Evolutionary conservation across 1,140 invertebrate genomes (phyloP), one percentile per base, ranked within the genome.

Genomic region (Drosophila funebris): DNA sequence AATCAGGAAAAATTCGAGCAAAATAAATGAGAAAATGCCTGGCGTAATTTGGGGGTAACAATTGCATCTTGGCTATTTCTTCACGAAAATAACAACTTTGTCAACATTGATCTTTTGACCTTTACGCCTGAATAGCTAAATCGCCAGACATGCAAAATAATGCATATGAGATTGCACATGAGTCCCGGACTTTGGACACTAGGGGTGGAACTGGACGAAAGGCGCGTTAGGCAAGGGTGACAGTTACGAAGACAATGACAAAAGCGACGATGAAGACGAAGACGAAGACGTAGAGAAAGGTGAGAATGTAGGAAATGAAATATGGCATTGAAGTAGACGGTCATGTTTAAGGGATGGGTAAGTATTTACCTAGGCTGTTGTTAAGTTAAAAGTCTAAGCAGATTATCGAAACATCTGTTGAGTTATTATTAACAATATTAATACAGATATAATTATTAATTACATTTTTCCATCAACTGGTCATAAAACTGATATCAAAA

Each of bases 111-210:
- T 87, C 83, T 88, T 84, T 87, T 87, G 83, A 87, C 83, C 83
- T 87, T 87, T 83, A 70, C 78, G 83, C 78, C 52, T 83, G 83
- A 87, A 77, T 73, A 71, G 62, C 78, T 68, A 73, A 82, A 81
- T 87, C 83, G 83, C 67, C 78, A 82, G 83, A 88, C 83, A 87
- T 88, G 83, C 83, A 87, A 87, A 87, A 88, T 87, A 87, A 87
- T 88, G 83, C 83, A 87, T 72, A 78, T 75, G 82, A 85, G 82
- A 61, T 64, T 84, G 80, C 80, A 85, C 44, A 27, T 18, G 16
- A 48, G 27, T 33, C 9, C 29, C 11, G 22, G 53, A 62, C 37
- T 20, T 37, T 61, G 16, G 36, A 52, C 58, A 43, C 9, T 66
- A 79, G 37, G 83, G 83, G 72, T 87, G 76, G 63, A 72, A 88